Evolutionary conservation across 2,113 vertebrate species (phyloP).

Genomic region (Tringa solitaria): DNA sequence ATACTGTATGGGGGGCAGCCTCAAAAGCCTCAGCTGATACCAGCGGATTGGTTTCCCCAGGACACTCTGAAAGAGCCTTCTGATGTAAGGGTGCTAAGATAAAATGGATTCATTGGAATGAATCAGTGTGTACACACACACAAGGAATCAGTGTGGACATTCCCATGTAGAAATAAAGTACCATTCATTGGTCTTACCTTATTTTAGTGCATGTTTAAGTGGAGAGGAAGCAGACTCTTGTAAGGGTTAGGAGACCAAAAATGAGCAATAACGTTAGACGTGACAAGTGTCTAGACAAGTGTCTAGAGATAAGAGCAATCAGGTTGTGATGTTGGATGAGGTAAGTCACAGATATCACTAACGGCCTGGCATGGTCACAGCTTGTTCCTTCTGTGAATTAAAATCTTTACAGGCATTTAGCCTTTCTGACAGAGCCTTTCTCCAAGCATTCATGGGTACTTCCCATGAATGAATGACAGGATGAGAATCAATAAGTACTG

Average conservation of each 20-base stretch:
- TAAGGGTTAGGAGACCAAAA: not conserved
- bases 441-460: not conserved
- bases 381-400: not conserved
- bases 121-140: not conserved
- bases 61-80: not conserved
- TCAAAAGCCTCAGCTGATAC: not conserved
- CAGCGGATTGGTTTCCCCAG: not conserved
- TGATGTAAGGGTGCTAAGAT: not conserved
- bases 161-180: not conserved
- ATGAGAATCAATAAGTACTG: not conserved
- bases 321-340: not conserved
- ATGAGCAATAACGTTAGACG: not conserved
- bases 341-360: not conserved
- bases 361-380: fast-evolving
- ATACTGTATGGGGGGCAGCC: not conserved
- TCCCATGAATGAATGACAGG: not conserved
- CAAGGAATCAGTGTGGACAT: not conserved
- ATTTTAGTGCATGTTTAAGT: not conserved
- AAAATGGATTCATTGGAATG: not conserved
- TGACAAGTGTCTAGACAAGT: not conserved
- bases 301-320: not conserved
- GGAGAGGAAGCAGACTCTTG: not conserved
- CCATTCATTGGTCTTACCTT: not conserved
- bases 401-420: not conserved
- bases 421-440: not conserved